Evolutionary conservation across 1,140 invertebrate species (phyloP).

Genomic region (Frieseomelitta varia): DNA sequence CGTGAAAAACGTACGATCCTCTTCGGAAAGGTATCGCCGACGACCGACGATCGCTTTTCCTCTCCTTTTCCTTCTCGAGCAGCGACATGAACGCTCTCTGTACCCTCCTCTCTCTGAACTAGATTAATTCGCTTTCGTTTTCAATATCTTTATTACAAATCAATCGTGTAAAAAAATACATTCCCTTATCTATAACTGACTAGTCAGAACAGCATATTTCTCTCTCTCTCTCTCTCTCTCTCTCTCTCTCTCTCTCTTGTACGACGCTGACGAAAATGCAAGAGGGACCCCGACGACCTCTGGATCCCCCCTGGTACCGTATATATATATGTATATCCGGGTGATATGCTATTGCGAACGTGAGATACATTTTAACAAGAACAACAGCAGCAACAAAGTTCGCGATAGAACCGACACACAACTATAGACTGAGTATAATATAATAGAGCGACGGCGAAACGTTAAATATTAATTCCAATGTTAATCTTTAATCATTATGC

Average conservation of each 20-base stretch:
- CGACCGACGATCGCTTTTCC: neutral
- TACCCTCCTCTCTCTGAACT: conserved; percentile 25
- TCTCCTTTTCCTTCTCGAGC: neutral
- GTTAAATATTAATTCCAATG: neutral
- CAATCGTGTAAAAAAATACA: conserved; percentile 75
- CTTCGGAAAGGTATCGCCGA: neutral
- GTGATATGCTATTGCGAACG: conserved; percentile 30
- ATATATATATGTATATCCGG: too few relatives aligned
- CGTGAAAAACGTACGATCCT: neutral
- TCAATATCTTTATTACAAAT: conserved; percentile 61
- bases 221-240: too few relatives aligned
- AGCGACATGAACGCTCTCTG: neutral
- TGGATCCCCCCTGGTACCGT: neutral
- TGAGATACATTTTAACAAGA: conserved; percentile 19
- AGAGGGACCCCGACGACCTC: neutral
- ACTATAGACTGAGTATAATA: neutral
- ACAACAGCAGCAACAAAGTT: neutral
- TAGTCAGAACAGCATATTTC: conserved; percentile 67
- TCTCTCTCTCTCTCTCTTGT: conserved; percentile 18
- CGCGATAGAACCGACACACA: neutral
- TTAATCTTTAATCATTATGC: neutral
- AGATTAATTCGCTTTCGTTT: conserved; percentile 29
- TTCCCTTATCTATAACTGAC: conserved; percentile 76
- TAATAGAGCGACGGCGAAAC: neutral
- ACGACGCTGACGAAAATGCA: conserved; percentile 42